A percentile compares a stretch with the other conserved stretches of the same genome.
phyloP scores from a whole-genome alignment of 2,113 vertebrate genomes.

The Gavialis gangeticus region DNA sequence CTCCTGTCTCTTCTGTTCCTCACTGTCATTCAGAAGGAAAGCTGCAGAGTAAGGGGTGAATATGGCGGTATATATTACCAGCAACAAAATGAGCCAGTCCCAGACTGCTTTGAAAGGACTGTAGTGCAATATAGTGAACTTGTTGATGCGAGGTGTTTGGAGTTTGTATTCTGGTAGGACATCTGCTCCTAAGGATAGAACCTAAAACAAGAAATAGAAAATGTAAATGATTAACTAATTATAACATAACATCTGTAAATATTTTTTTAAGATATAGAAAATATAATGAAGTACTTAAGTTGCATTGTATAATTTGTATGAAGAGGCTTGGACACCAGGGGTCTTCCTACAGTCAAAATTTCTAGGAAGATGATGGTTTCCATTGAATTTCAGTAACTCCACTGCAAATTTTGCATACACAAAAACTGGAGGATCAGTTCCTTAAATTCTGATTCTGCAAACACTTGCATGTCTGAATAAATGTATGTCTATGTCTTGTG shows the following conservation, averaged over 20 bases:
- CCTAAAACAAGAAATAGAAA: constrained; percentile 76
- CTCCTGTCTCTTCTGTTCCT: constrained; percentile 93
- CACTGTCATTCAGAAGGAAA: constrained; percentile 95
- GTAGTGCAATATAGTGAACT: constrained; percentile 98
- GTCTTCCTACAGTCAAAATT: neutral
- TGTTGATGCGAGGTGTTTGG: constrained; percentile 97
- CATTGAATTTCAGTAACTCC: neutral
- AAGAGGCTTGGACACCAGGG: neutral
- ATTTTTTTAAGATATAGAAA: neutral
- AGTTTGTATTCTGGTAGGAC: constrained; percentile 98
- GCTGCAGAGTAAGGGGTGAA: constrained; percentile 98
- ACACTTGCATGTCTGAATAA: neutral
- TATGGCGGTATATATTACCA: constrained; percentile 98
- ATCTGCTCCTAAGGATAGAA: constrained; percentile 96
- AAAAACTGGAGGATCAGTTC: neutral
- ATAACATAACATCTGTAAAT: neutral
- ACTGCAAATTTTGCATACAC: neutral
- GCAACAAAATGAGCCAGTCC: constrained; percentile 97
- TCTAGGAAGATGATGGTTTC: neutral
- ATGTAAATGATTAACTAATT: neutral
- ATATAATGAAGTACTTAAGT: neutral
- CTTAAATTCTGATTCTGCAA: neutral
- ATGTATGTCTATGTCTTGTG: neutral
- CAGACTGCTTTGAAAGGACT: constrained; percentile 99
- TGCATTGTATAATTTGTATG: neutral